phyloP scores from a whole-genome alignment of 2,797 vertebrate species.

The Sardinella longiceps region DNA sequence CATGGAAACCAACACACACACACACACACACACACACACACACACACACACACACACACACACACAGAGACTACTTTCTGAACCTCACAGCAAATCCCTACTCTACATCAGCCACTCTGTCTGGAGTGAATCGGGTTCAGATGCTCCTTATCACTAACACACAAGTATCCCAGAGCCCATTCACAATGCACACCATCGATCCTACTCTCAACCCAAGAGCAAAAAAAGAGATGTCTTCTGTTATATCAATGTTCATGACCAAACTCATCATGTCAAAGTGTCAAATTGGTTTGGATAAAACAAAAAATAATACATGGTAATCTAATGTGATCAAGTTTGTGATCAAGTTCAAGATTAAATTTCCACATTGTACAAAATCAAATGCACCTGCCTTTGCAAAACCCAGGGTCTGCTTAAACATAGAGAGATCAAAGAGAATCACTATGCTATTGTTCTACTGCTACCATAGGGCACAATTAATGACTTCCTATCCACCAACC shows the following conservation, averaged over 20 bases:
- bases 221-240: neutral
- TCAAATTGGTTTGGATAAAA: neutral
- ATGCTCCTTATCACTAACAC: neutral
- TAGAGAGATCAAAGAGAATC: neutral
- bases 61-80: neutral
- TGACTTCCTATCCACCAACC: neutral
- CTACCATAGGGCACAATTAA: neutral
- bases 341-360: neutral
- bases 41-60: slow-evolving; percentile 14
- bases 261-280: neutral
- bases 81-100: neutral
- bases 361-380: neutral
- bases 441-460: neutral
- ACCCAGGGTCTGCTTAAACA: neutral
- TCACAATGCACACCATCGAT: neutral
- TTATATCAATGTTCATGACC: neutral
- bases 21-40: slow-evolving; percentile 21
- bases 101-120: neutral
- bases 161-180: neutral
- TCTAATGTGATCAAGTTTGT: neutral
- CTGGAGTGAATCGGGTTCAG: neutral
- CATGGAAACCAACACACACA: neutral
- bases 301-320: neutral
- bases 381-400: neutral
- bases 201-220: neutral